phyloP scores from a whole-genome alignment of 2,888 invertebrate genomes.

The Netelia melanura region DNA sequence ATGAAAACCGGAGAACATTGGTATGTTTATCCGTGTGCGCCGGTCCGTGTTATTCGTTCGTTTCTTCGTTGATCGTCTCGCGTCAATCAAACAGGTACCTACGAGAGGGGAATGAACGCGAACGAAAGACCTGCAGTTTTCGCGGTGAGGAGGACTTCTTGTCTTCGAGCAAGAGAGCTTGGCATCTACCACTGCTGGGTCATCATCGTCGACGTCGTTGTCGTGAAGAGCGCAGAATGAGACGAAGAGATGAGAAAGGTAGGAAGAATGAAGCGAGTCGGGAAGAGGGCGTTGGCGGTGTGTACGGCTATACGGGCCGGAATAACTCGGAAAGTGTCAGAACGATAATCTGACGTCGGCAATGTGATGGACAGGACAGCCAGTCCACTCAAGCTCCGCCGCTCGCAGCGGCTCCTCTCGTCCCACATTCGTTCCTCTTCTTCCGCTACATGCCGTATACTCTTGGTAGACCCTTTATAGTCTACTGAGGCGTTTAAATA shows the following conservation, averaged over 20 bases:
- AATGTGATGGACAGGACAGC: conserved; percentile 82
- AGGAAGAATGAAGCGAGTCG: conserved; percentile 59
- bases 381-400: conserved; percentile 77
- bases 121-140: conserved; percentile 35
- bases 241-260: conserved; percentile 52
- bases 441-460: conserved; percentile 40
- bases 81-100: conserved; percentile 13
- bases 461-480: conserved; percentile 23
- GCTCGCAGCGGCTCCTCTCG: conserved; percentile 65
- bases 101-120: conserved; percentile 25
- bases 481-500: conserved; percentile 53
- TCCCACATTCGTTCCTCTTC: conserved; percentile 58
- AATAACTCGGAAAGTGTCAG: conserved; percentile 85
- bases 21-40: conserved; percentile 33
- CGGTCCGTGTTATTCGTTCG: conserved; percentile 3
- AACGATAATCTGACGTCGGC: conserved; percentile 85
- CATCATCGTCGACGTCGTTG: conserved; percentile 53
- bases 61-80: conserved; percentile 46
- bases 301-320: conserved; percentile 77
- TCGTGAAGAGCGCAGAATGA: conserved; percentile 55
- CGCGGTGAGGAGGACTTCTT: conserved; percentile 30
- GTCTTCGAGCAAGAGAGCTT: conserved; percentile 38
- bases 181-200: conserved; percentile 16
- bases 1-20: conserved; percentile 53
- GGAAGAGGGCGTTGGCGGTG: conserved; percentile 67